Conservation (phyloP, 2,888 invertebrate genomes). For the Frankliniella intonsa region DNA sequence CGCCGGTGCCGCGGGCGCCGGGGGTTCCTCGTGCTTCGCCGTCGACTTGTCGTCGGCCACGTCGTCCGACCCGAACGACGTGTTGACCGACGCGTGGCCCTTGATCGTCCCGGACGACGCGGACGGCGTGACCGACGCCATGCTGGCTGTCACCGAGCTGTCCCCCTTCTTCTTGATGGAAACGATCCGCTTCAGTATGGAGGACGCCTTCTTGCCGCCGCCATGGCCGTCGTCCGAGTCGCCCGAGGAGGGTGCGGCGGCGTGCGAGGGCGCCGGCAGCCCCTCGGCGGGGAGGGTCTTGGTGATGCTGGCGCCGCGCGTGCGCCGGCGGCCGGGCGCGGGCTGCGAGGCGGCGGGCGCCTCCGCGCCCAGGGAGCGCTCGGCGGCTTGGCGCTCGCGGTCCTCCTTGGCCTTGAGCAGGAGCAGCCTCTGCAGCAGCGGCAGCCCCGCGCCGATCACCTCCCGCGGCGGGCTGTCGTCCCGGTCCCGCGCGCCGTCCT, state of each 20-base stretch:
- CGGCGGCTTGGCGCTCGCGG: slow-evolving; percentile 46
- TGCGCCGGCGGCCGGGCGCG: slow-evolving; percentile 36
- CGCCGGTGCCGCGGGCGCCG: neutral
- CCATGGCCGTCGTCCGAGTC: slow-evolving; percentile 27
- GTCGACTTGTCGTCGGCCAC: neutral
- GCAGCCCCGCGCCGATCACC: slow-evolving; percentile 65
- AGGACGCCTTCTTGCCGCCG: slow-evolving; percentile 27
- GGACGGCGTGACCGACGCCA: neutral
- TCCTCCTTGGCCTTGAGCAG: slow-evolving; percentile 73
- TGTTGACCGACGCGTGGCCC: neutral
- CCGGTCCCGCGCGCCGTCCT: slow-evolving; percentile 36
- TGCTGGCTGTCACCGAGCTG: neutral
- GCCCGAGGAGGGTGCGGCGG: slow-evolving; percentile 38
- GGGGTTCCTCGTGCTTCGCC: slow-evolving; percentile 32
- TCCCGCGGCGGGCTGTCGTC: slow-evolving; percentile 45
- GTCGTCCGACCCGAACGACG: slow-evolving; percentile 13
- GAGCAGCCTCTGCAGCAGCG: slow-evolving; percentile 68
- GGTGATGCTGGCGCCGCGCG: slow-evolving; percentile 38
- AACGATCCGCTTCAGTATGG: slow-evolving; percentile 33
- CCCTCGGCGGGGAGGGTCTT: slow-evolving; percentile 34
- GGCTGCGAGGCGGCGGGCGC: neutral
- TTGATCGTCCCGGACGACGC: slow-evolving; percentile 1
- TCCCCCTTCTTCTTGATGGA: slow-evolving; percentile 33
- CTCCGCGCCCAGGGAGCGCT: slow-evolving; percentile 28
- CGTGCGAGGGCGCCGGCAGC: slow-evolving; percentile 26